Percentiles rank a stretch among this genome's conserved stretches.
Evolutionary conservation across 2,888 invertebrate species (phyloP).

Genomic region (Anaspis maculata): DNA sequence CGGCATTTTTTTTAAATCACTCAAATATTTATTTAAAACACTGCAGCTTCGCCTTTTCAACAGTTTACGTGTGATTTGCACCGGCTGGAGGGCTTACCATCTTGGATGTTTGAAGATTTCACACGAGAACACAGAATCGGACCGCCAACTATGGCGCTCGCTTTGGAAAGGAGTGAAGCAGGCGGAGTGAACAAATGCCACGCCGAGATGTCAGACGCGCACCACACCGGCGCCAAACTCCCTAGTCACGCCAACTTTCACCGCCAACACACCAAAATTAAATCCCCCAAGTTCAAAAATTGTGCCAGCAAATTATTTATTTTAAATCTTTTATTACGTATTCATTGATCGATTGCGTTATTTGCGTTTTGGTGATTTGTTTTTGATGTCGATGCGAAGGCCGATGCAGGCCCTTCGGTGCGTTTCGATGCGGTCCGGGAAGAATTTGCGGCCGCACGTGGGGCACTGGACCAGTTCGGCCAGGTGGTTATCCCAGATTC

Average conservation of each 20-base stretch:
- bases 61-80: no score
- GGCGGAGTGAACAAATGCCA: neutral
- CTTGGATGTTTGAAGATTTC: slow-evolving; percentile 76
- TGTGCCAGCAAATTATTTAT: neutral
- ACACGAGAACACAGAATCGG: slow-evolving; percentile 62
- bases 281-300: slow-evolving; percentile 2
- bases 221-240: neutral
- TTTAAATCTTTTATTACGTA: neutral
- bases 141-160: slow-evolving; percentile 86
- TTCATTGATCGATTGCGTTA: neutral
- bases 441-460: slow-evolving; percentile 54
- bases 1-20: no score
- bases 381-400: slow-evolving; percentile 1
- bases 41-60: no score
- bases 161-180: slow-evolving; percentile 58
- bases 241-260: no score
- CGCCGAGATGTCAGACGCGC: neutral
- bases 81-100: slow-evolving; percentile 73
- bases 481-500: slow-evolving; percentile 49
- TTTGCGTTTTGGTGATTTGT: slow-evolving; percentile 1
- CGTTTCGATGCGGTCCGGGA: slow-evolving; percentile 50
- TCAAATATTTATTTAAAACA: no score
- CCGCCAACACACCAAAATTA: slow-evolving; percentile 5
- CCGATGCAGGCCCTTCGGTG: slow-evolving; percentile 21
- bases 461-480: slow-evolving; percentile 49